These are phyloP conservation scores for Cephus nigrinus DNA, from an alignment of 2,888 invertebrate species.

Conservation along the genomic window DNA sequence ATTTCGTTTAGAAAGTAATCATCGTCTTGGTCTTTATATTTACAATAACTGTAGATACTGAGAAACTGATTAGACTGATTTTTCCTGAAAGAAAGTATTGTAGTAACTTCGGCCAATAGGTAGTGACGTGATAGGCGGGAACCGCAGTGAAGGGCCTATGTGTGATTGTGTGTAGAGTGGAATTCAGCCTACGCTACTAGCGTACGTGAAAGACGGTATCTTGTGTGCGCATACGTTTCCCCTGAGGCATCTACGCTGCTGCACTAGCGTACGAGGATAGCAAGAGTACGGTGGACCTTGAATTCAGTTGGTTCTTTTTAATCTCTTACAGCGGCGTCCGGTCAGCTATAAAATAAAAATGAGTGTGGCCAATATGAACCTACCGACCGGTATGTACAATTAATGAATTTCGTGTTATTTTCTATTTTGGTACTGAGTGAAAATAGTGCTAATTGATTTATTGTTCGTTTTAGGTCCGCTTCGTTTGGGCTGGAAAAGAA, in stretches of 20 bases:
- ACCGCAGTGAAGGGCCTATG: not conserved
- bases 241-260: conserved; percentile 24
- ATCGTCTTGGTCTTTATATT: not conserved
- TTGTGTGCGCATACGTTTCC: conserved; percentile 6
- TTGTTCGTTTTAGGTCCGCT: conserved; percentile 21
- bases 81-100: not conserved
- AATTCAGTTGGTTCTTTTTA: conserved; percentile 16
- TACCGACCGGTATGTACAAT: conserved; percentile 30
- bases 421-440: not conserved
- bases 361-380: conserved; percentile 31
- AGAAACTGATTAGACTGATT: not conserved
- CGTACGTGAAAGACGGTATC: not conserved
- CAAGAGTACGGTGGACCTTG: conserved; percentile 33
- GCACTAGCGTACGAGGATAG: conserved; percentile 12
- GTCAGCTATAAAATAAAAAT: conserved; percentile 10
- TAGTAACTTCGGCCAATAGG: not conserved
- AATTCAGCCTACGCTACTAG: not conserved
- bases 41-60: not conserved
- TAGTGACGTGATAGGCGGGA: not conserved
- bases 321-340: not conserved
- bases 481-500: conserved; percentile 30
- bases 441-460: not conserved
- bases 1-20: not conserved
- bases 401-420: conserved; percentile 4
- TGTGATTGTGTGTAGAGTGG: not conserved